Base-by-base conservation (phyloP, 1,140 invertebrate genomes). In the Drosophila guanche region DNA sequence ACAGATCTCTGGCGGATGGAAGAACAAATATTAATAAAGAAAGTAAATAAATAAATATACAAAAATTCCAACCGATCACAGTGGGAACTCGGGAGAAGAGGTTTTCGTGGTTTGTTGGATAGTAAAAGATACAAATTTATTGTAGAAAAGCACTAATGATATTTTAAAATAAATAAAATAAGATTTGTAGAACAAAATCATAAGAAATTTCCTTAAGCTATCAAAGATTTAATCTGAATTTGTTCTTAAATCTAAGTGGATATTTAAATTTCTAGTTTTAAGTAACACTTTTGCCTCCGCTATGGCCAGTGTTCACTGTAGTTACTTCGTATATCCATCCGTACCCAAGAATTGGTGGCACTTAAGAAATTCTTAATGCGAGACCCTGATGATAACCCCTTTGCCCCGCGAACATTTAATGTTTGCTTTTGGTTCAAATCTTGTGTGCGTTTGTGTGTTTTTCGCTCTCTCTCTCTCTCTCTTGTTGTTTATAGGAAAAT, bases 331-430 rank as follows among this genome's bases (percentile, higher is more conserved):
- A 27, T 27, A 27, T 27, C 25, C 25, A 33, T 33, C 29, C 29
- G 29, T 33, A 37, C 10, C 42, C 56, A 72, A 70, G 70, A 70
- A 55, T 37, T 37, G 10, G 50, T 42, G 59, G 50, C 54, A 53
- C 69, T 77, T 74, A 63, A 51, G 73, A 76, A 86, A 85, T 77
- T 74, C 33, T 12, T 47, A 61, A 76, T 70, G 75, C 79, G 59
- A 60, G 42, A 45, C 45, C 25, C 33, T 80, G 83, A 85, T 80
- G 83, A 85, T 85, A 86, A 86, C 73, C 79, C 67, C 56, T 83
- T 51, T 46, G 66, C 55, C 47, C 67, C 72, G 54, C 10, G 33
- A 37, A 37, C 67, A 72, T 61, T 66, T 69, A 27, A 46, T 84
- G 63, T 84, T 79, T 86, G 59, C 22, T 61, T 67, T 76, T 14